Percentiles rank a stretch among this genome's conserved stretches.
These are phyloP conservation scores for Phasia obesa DNA, from an alignment of 2,888 invertebrate genomes.

Conservation along the genomic window DNA sequence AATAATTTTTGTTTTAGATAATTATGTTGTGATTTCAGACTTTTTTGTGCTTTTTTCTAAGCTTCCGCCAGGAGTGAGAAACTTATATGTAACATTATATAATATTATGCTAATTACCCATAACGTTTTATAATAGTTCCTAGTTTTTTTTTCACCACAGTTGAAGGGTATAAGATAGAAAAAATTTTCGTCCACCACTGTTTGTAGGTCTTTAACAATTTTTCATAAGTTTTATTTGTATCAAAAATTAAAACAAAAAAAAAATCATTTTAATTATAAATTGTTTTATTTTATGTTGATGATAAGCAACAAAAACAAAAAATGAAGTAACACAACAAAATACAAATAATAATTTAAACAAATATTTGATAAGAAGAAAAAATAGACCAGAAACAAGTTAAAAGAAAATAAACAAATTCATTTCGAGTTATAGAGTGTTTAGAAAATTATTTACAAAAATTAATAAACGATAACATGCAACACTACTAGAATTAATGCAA, in stretches of 20 bases:
- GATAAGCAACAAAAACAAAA: conserved; percentile 61
- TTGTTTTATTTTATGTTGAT: conserved; percentile 68
- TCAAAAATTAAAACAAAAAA: conserved; percentile 17
- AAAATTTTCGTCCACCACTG: not conserved
- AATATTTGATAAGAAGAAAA: conserved; percentile 64
- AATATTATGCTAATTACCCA: too few relatives aligned
- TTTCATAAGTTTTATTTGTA: not conserved
- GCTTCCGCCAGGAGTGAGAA: too few relatives aligned
- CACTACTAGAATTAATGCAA: conserved; percentile 33
- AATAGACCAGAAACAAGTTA: conserved; percentile 26
- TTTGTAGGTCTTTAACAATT: not conserved
- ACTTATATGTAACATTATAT: too few relatives aligned
- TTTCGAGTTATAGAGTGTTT: conserved; percentile 65
- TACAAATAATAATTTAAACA: conserved; percentile 71
- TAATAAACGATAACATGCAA: conserved; percentile 59
- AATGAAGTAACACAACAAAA: conserved; percentile 41
- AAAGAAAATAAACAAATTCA: conserved; percentile 26
- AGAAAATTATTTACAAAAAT: conserved; percentile 56
- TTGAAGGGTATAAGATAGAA: too few relatives aligned
- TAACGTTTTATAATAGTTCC: too few relatives aligned
- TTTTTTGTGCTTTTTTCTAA: too few relatives aligned
- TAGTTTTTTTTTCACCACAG: too few relatives aligned
- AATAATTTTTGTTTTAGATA: too few relatives aligned
- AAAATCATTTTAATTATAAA: conserved; percentile 71
- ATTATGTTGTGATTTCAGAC: too few relatives aligned